Conservation (phyloP, 2,113 vertebrate genomes). For the Cynopterus brachyotis region DNA sequence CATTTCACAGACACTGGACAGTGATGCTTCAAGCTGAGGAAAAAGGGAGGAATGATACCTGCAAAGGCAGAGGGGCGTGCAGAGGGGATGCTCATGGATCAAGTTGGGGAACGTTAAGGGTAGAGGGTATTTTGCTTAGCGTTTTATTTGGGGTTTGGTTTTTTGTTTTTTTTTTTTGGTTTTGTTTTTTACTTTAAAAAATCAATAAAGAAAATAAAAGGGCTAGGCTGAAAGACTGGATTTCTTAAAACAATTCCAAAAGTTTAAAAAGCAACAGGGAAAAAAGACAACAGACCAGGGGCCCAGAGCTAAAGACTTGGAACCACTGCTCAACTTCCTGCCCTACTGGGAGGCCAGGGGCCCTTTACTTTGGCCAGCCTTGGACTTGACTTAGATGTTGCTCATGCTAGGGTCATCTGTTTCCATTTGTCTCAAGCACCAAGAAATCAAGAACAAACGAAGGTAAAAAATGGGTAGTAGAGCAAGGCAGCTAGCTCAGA, state of each 20-base stretch:
- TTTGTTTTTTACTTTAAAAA: slow-evolving; percentile 62
- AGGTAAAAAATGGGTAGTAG: neutral
- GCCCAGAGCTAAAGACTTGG: slow-evolving; percentile 27
- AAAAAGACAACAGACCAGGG: neutral
- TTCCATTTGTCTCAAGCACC: neutral
- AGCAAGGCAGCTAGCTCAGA: neutral
- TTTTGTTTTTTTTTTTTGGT: neutral
- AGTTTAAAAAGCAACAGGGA: slow-evolving; percentile 50
- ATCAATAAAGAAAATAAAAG: slow-evolving; percentile 81
- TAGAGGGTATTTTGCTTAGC: neutral
- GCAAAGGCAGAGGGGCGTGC: slow-evolving; percentile 24
- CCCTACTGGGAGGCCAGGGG: neutral
- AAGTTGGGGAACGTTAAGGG: slow-evolving; percentile 36
- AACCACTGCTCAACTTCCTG: neutral
- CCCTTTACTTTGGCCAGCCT: neutral
- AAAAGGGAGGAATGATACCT: slow-evolving; percentile 75
- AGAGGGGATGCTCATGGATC: neutral
- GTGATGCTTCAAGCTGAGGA: slow-evolving; percentile 80
- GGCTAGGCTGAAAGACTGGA: slow-evolving; percentile 82
- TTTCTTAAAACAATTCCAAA: slow-evolving; percentile 59
- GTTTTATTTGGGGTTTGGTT: neutral
- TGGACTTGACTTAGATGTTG: neutral
- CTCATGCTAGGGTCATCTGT: neutral
- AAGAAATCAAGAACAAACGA: slow-evolving; percentile 22
- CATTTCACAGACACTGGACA: slow-evolving; percentile 80